Percentiles rank a stretch among this genome's conserved stretches.
phyloP scores from a whole-genome alignment of 2,888 invertebrate genomes.

The Plagodis dolabraria region DNA sequence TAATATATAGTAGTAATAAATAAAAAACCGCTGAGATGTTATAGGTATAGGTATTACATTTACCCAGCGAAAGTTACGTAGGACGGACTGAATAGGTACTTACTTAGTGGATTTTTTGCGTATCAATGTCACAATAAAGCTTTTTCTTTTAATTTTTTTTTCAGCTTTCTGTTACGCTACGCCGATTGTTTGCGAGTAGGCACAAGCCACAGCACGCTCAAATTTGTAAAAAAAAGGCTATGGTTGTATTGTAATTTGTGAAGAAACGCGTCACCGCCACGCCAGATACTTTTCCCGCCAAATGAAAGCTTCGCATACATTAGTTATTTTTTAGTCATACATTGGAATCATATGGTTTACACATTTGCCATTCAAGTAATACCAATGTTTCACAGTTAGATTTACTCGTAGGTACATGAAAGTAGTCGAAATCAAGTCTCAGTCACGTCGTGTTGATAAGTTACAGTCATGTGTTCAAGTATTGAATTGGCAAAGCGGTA shows the following conservation, averaged over 20 bases:
- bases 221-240: constrained; percentile 30
- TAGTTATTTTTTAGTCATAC: too few relatives aligned
- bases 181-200: constrained; percentile 34
- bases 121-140: constrained; percentile 35
- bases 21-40: too few relatives aligned
- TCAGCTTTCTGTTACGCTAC: constrained; percentile 45
- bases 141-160: constrained; percentile 31
- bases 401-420: too few relatives aligned
- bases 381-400: too few relatives aligned
- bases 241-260: constrained; percentile 8
- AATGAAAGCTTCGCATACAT: constrained; percentile 10
- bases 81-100: constrained; percentile 26
- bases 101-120: constrained; percentile 34
- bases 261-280: constrained; percentile 13
- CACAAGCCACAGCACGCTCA: constrained; percentile 12
- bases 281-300: constrained; percentile 24
- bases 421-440: too few relatives aligned
- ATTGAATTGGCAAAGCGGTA: too few relatives aligned
- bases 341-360: too few relatives aligned
- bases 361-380: too few relatives aligned
- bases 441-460: too few relatives aligned
- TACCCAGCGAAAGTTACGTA: constrained; percentile 42
- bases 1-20: too few relatives aligned
- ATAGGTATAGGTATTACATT: neutral
- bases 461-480: too few relatives aligned